Evolutionary conservation across 1,140 invertebrate species (phyloP).

Genomic region (Drosophila funebris): DNA sequence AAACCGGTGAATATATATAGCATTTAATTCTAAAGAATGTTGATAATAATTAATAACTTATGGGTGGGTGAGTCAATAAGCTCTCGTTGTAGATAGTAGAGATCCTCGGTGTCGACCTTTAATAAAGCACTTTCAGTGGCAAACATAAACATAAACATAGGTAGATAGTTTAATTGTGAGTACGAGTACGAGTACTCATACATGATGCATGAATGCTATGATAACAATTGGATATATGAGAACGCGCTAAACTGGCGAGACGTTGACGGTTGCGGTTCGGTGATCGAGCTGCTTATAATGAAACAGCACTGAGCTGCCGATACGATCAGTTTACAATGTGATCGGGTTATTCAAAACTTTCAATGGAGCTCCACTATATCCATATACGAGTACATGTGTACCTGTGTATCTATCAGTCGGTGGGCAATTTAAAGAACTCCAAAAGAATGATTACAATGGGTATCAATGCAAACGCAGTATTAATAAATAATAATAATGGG

Average conservation of each 20-base stretch:
- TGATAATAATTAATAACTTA: not conserved
- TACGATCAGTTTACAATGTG: slow-evolving; percentile 21
- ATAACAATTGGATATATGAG: slow-evolving; percentile 35
- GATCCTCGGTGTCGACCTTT: slow-evolving; percentile 26
- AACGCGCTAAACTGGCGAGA: slow-evolving; percentile 7
- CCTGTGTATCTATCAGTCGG: not conserved
- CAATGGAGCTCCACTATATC: slow-evolving; percentile 14
- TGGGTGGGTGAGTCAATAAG: slow-evolving; percentile 13
- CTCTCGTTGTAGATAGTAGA: not conserved
- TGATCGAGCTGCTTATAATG: not conserved
- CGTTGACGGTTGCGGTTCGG: slow-evolving; percentile 7
- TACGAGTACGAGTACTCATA: not conserved
- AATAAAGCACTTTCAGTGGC: slow-evolving; percentile 22
- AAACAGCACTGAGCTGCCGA: too few relatives aligned
- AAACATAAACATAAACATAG: slow-evolving; percentile 36
- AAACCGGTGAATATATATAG: not conserved
- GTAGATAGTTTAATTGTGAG: not conserved
- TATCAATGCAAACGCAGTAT: not conserved
- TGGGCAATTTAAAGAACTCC: slow-evolving; percentile 1
- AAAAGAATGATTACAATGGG: not conserved
- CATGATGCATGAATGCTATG: slow-evolving; percentile 35
- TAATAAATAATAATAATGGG: not conserved
- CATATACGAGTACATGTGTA: not conserved
- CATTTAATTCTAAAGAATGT: not conserved
- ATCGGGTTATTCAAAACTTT: slow-evolving; percentile 19